A percentile compares a stretch with the other conserved stretches of the same genome.
phyloP scores from a whole-genome alignment of 2,797 vertebrate species.

The Pipistrellus nathusii region DNA sequence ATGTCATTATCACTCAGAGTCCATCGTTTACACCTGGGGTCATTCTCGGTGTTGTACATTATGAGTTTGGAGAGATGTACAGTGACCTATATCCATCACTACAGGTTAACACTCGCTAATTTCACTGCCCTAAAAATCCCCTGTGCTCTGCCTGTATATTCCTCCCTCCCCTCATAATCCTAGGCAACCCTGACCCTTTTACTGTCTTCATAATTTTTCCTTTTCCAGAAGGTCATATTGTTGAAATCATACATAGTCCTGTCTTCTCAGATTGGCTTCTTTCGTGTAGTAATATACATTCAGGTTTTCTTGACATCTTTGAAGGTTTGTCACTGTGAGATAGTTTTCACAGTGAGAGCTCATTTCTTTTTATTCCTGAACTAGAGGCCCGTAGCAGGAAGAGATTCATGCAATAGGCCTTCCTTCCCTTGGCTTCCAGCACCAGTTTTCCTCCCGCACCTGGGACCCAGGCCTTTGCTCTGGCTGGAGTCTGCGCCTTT shows the following conservation, averaged over 20 bases:
- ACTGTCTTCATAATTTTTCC: not conserved
- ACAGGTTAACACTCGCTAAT: too few relatives aligned
- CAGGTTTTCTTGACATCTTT: not conserved
- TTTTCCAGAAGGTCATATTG: not conserved
- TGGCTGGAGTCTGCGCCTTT: too few relatives aligned
- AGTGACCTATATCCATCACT: too few relatives aligned
- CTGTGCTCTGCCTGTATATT: not conserved
- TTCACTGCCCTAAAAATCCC: not conserved
- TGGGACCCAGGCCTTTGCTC: too few relatives aligned
- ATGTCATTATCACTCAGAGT: not conserved
- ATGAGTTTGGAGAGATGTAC: not conserved
- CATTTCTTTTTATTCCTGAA: not conserved
- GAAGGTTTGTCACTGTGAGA: too few relatives aligned
- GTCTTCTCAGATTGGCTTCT: not conserved
- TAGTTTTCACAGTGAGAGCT: too few relatives aligned
- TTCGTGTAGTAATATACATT: not conserved
- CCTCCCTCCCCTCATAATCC: too few relatives aligned
- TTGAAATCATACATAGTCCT: not conserved
- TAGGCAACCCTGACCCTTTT: not conserved
- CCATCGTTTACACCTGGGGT: rapidly evolving
- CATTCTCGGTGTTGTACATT: not conserved
- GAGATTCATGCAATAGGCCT: too few relatives aligned
- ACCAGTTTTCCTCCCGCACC: too few relatives aligned
- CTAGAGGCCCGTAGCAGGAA: too few relatives aligned
- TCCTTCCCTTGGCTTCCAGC: too few relatives aligned